Evolutionary conservation across 2,113 vertebrate genomes (phyloP).

Genomic region (Odocoileus virginianus): DNA sequence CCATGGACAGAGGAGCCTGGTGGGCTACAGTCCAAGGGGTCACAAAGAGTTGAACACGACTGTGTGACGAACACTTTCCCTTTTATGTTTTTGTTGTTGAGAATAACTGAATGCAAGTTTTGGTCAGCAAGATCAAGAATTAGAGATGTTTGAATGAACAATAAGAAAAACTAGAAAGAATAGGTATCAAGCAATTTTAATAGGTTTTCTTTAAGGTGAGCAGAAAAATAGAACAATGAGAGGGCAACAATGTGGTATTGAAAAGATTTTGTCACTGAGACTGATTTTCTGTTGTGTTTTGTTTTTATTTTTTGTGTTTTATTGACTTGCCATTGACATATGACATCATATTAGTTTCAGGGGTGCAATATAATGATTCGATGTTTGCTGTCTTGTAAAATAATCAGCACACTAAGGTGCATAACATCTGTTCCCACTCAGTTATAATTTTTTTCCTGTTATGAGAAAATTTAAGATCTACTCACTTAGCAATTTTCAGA

Average conservation of each 20-base stretch:
- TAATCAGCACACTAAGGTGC: background rate
- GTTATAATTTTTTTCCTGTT: background rate
- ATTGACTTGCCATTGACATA: background rate
- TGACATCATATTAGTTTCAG: background rate
- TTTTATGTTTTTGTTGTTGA: background rate
- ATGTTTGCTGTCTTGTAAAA: background rate
- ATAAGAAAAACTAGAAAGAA: background rate
- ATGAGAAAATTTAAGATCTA: background rate
- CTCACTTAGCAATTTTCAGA: background rate
- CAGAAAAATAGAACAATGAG: background rate
- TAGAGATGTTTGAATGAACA: background rate
- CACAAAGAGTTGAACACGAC: background rate
- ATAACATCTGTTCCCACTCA: no score
- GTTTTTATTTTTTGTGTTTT: background rate
- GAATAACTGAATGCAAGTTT: background rate
- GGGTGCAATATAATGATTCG: background rate
- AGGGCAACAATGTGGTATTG: background rate
- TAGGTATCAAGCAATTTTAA: background rate
- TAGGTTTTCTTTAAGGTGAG: background rate
- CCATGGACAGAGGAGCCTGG: background rate
- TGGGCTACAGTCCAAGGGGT: background rate
- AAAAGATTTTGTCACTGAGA: background rate
- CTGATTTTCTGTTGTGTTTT: background rate
- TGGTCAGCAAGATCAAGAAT: no score
- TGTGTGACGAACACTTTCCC: background rate